Evolutionary conservation across 2,888 invertebrate species (phyloP), one percentile per base, ranked within the genome.

Genomic region (Trissoscelio sp.): DNA sequence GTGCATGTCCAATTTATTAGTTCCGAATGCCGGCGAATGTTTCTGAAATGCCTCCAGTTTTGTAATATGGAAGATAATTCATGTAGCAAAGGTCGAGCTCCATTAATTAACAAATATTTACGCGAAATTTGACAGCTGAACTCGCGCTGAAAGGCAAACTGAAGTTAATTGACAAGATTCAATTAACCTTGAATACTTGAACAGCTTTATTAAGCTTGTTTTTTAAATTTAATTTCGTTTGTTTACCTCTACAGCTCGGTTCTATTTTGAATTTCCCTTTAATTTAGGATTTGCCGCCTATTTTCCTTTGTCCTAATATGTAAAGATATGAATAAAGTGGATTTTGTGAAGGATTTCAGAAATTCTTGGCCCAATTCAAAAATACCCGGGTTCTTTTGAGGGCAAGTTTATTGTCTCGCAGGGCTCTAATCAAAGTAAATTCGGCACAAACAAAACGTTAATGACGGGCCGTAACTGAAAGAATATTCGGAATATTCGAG

Each of bases 401-500:
- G n/a, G n/a, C n/a, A n/a, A n/a, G 14, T 31, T 31, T 34, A 55
- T 34, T 9, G 55, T 28, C 18, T 24, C 34, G 22, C 14, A 20
- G 12, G 14, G 12, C 24, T 66, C 51, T 39, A 51, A 66, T 51
- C 28, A 62, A 53, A 57, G 22, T 12, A 34, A 58, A 46, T 58
- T 18, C 58, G 12, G 24, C 24, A 14, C 2, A 18, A 12, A 69
- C 60, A 58, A 73, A 67, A 24, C 46, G 24, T 67, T 72, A 73
- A 66, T 48, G 42, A 58, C 34, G n/a, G n/a, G 22, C 18, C 22
- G 37, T 73, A 53, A 62, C 53, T 34, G 37, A 73, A 57, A 66
- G 66, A 74, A 67, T 60, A 66, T 73, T 55, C n/a, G 37, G 48
- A 48, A 57, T 80, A 74, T 74, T 42, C 48, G 57, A 69, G 34